These are phyloP conservation scores for Hyposoter dolosus DNA, from an alignment of 2,888 invertebrate genomes.

Conservation along the genomic window DNA sequence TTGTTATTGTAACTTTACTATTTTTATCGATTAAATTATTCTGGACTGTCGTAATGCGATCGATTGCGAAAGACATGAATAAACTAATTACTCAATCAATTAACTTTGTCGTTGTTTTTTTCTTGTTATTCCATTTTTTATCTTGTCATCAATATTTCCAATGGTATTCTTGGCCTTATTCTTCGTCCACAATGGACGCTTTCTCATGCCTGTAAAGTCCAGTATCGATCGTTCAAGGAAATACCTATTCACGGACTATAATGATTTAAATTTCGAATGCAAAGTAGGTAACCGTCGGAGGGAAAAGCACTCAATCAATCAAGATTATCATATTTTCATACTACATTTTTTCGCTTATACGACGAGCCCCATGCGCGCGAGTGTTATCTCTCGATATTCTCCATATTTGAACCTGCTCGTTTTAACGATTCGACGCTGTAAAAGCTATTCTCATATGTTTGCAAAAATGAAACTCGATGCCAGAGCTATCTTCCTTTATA, in stretches of 20 bases:
- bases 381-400: not conserved
- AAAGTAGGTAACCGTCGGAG: not conserved
- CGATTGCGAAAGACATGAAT: not conserved
- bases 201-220: slow-evolving; percentile 1
- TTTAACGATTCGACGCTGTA: not conserved
- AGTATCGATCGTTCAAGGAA: not conserved
- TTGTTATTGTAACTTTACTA: not conserved
- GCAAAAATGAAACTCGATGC: slow-evolving; percentile 15
- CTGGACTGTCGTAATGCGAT: not conserved
- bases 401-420: slow-evolving; percentile 9
- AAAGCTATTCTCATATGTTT: slow-evolving; percentile 5
- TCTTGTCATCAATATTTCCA: slow-evolving; percentile 8
- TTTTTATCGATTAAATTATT: not conserved
- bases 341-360: not conserved
- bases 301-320: not conserved
- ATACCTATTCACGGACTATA: not conserved
- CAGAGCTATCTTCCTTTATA: not conserved
- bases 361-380: not conserved
- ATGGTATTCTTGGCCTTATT: slow-evolving; percentile 20
- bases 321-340: not conserved
- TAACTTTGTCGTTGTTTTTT: not conserved
- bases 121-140: slow-evolving; percentile 37
- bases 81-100: slow-evolving; percentile 1
- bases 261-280: not conserved
- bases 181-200: slow-evolving; percentile 11